A percentile compares a stretch with the other conserved stretches of the same genome.
Conservation (phyloP, 2,888 invertebrate species). For the Rhagonycha lutea region DNA sequence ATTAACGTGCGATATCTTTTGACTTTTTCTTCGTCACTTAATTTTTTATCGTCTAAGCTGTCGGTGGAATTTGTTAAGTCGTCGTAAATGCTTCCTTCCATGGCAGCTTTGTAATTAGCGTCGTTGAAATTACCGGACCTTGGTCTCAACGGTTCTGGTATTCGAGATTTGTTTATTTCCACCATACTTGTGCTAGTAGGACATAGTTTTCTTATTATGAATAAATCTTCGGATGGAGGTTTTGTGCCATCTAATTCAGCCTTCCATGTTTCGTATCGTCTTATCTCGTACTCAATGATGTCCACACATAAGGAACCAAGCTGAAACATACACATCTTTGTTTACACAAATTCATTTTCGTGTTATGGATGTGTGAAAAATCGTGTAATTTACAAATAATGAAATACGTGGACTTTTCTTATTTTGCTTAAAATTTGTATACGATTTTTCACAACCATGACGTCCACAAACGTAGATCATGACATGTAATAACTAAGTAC, state of each 20-base stretch:
- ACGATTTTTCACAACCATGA: no score
- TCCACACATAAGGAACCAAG: conserved; percentile 97
- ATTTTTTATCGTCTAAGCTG: conserved; percentile 51
- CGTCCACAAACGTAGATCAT: no score
- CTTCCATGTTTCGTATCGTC: conserved; percentile 92
- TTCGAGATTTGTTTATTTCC: conserved; percentile 70
- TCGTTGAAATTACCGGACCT: conserved; percentile 72
- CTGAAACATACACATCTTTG: conserved; percentile 52
- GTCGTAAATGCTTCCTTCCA: conserved; percentile 74
- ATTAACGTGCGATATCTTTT: conserved; percentile 85
- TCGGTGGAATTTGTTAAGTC: conserved; percentile 53
- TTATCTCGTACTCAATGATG: conserved; percentile 92
- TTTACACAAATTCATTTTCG: no score
- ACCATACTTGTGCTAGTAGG: conserved; percentile 57
- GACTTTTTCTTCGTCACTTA: conserved; percentile 55
- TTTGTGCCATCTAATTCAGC: conserved; percentile 68
- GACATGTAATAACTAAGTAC: no score
- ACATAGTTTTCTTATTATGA: conserved; percentile 51
- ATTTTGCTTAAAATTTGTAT: no score
- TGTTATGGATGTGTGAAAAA: no score
- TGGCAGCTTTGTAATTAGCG: conserved; percentile 61
- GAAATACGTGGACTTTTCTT: no score
- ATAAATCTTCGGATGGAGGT: conserved; percentile 49
- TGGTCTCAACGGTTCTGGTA: conserved; percentile 76
- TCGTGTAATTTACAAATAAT: no score